Evolutionary conservation across 2,888 invertebrate species (phyloP).

Genomic region (Lasioglossum leucozonium): DNA sequence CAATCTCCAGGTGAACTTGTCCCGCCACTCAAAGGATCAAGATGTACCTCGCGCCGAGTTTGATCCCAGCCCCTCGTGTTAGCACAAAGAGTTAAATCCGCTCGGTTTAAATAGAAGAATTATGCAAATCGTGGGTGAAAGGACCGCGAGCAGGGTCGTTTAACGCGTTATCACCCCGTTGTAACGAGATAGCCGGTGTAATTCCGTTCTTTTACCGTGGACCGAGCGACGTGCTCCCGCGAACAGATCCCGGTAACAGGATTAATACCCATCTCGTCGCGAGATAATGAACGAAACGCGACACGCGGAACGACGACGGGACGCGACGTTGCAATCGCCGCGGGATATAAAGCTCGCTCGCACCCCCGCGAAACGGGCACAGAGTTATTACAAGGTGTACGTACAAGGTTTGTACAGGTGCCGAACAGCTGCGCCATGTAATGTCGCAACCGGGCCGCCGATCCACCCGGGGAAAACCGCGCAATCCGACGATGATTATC

Average conservation of each 20-base stretch:
- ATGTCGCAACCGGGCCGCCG: background rate
- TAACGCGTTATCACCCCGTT: background rate
- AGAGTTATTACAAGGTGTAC: background rate
- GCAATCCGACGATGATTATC: constrained; percentile 15
- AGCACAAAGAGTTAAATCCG: background rate
- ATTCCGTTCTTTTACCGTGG: constrained; percentile 1
- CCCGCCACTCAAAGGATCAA: background rate
- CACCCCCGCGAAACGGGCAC: background rate
- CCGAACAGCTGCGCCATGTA: background rate
- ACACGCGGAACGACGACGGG: background rate
- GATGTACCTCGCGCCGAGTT: no score
- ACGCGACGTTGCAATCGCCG: background rate
- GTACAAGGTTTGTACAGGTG: background rate
- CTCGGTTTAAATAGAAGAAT: background rate
- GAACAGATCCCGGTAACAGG: background rate
- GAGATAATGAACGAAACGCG: constrained; percentile 12
- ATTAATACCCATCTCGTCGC: background rate
- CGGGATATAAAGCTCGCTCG: background rate
- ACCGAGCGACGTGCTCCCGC: background rate
- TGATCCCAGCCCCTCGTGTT: background rate
- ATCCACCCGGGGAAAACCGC: background rate
- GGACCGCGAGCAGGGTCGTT: constrained; percentile 8
- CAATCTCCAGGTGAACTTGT: background rate
- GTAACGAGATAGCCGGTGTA: background rate
- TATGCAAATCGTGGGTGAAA: constrained; percentile 3